These are phyloP conservation scores for Ferrisia virgata DNA, from an alignment of 2,888 invertebrate genomes.

Conservation along the genomic window DNA sequence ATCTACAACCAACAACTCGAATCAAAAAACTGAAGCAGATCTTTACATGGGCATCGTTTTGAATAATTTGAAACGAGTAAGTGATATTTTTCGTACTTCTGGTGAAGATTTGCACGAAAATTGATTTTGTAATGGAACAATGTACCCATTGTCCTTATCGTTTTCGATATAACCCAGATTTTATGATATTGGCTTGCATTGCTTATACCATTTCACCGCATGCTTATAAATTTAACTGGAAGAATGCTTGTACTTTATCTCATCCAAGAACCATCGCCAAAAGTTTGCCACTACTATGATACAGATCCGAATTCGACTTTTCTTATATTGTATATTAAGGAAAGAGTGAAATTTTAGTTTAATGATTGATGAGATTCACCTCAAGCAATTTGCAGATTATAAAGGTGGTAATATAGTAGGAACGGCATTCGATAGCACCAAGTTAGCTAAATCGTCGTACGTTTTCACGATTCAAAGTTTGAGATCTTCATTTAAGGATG, in stretches of 20 bases:
- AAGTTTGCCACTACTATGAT: neutral
- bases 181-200: neutral
- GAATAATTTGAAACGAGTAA: too few relatives aligned
- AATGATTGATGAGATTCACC: neutral
- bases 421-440: neutral
- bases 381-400: neutral
- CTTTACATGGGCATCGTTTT: too few relatives aligned
- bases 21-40: too few relatives aligned
- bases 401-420: neutral
- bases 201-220: neutral
- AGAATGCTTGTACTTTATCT: neutral
- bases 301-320: neutral
- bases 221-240: neutral
- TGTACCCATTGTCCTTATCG: too few relatives aligned
- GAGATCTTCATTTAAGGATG: neutral
- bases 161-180: too few relatives aligned
- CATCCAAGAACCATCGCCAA: neutral
- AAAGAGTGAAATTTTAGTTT: neutral
- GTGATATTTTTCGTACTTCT: too few relatives aligned
- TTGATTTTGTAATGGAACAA: too few relatives aligned
- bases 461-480: neutral
- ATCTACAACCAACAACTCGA: too few relatives aligned
- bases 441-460: neutral
- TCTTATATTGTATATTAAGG: neutral
- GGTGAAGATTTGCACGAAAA: too few relatives aligned